These are phyloP conservation scores for Vulpes ferrilata DNA, from an alignment of 2,113 vertebrate genomes.

Conservation along the genomic window DNA sequence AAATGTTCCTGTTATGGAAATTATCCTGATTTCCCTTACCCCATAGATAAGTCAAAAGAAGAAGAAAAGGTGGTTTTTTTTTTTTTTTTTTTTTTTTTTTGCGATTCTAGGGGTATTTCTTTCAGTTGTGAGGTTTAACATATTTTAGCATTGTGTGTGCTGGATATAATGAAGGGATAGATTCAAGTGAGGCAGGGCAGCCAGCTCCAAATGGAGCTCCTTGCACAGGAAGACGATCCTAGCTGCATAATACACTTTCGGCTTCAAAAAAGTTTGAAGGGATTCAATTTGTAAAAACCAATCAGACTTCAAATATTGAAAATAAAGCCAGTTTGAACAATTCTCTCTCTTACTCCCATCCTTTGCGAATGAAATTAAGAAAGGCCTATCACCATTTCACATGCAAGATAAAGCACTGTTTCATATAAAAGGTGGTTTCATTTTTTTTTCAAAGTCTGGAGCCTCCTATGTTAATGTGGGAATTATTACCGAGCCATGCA, in stretches of 20 bases:
- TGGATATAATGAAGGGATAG: conserved; percentile 36
- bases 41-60: background rate
- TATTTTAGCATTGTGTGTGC: background rate
- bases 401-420: conserved; percentile 59
- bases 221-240: background rate
- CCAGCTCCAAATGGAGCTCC: background rate
- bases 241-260: background rate
- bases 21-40: background rate
- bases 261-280: conserved; percentile 58
- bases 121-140: background rate
- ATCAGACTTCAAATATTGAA: conserved; percentile 77
- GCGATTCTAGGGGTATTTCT: conserved; percentile 39
- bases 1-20: background rate
- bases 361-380: conserved; percentile 71
- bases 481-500: conserved; percentile 62
- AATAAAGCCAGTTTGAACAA: conserved; percentile 75
- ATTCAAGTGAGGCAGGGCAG: background rate
- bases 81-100: background rate
- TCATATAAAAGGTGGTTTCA: conserved; percentile 45
- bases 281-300: conserved; percentile 78
- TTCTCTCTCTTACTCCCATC: conserved; percentile 48
- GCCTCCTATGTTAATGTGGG: conserved; percentile 56
- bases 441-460: conserved; percentile 60
- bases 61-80: background rate
- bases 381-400: conserved; percentile 43